Conservation (phyloP, 2,797 vertebrate species). For the Muscicapa striata region DNA sequence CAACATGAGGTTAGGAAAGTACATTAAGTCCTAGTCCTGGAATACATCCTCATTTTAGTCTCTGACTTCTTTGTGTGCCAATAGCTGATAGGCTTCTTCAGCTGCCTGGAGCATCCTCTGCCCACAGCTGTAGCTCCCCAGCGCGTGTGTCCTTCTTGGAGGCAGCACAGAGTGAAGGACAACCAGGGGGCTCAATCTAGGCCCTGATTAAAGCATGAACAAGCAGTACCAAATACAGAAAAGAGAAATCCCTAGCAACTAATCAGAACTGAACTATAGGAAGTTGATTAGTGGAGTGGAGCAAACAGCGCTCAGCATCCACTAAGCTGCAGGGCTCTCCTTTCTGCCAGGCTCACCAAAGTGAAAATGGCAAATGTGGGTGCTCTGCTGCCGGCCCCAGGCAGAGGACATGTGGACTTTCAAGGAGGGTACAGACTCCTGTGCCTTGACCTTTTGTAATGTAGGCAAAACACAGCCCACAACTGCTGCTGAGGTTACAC, state of each 20-base stretch:
- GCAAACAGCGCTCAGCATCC: background rate
- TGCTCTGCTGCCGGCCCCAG: rapidly evolving
- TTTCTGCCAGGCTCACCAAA: background rate
- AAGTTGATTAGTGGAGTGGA: background rate
- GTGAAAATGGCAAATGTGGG: background rate
- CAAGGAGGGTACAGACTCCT: background rate
- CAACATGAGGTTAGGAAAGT: background rate
- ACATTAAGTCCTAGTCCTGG: background rate
- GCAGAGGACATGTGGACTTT: background rate
- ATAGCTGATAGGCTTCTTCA: background rate
- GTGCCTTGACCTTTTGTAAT: background rate
- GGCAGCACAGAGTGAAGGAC: background rate
- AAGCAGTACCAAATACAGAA: background rate
- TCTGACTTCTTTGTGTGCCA: background rate
- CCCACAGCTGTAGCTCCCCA: background rate
- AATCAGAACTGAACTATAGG: background rate
- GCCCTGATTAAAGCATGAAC: background rate
- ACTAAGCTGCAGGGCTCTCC: background rate
- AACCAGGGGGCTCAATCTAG: background rate
- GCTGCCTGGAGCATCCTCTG: background rate
- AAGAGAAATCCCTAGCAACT: background rate
- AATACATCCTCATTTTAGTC: background rate
- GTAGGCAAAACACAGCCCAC: background rate
- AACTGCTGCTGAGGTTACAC: background rate
- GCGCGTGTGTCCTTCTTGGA: rapidly evolving